Conservation (phyloP, 2,113 vertebrate species). For the Elaphurus davidianus region DNA sequence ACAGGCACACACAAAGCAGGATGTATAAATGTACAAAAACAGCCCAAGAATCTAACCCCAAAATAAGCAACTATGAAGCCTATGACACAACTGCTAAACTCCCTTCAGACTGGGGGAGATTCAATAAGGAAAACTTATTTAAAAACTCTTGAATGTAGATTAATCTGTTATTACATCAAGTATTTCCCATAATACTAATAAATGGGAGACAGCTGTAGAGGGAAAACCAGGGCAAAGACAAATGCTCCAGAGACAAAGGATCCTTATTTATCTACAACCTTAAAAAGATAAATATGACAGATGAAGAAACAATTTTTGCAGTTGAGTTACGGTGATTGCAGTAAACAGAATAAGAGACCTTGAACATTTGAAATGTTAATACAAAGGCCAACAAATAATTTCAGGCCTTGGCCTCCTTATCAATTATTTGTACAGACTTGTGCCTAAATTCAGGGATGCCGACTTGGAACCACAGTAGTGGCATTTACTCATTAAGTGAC, state of each 20-base stretch:
- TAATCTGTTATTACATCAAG: not conserved
- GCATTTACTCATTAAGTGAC: not conserved
- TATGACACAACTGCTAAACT: not conserved
- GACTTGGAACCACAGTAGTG: not conserved
- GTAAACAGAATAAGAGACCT: not conserved
- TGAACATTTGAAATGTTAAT: not conserved
- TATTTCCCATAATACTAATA: not conserved
- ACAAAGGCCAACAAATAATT: not conserved
- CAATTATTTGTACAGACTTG: not conserved
- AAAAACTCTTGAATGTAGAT: not conserved
- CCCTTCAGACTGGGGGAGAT: not conserved
- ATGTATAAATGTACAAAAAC: not conserved
- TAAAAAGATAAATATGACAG: not conserved
- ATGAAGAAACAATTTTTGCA: not conserved
- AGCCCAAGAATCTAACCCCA: not conserved
- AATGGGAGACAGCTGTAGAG: not conserved
- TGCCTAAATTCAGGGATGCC: not conserved
- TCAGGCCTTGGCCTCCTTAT: not conserved
- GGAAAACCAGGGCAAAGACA: not conserved
- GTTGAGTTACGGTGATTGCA: not conserved
- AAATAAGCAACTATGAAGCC: not conserved
- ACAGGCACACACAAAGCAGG: not conserved
- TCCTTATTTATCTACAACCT: not conserved
- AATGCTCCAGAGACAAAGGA: not conserved
- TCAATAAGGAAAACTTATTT: not conserved